Percentiles rank a stretch among this genome's conserved stretches.
Evolutionary conservation across 2,888 invertebrate species (phyloP).

Genomic region (Thymelicus sylvestris): DNA sequence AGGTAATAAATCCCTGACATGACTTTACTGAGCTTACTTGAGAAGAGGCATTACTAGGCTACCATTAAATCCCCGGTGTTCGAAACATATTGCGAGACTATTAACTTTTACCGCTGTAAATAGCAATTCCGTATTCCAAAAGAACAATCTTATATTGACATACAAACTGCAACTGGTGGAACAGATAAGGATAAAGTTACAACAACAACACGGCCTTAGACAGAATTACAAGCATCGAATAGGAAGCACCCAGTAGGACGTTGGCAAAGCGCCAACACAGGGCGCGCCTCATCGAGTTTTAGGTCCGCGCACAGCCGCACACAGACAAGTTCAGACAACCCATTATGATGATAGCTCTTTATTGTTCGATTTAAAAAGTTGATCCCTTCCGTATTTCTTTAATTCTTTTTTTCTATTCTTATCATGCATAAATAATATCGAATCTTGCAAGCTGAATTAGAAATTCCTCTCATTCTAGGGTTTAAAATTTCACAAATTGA

Average conservation of each 20-base stretch:
- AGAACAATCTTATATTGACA: conserved; percentile 14
- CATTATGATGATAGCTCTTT: not conserved
- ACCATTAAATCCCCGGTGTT: not conserved
- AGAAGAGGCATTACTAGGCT: not conserved
- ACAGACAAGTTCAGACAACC: no score
- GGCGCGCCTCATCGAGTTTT: conserved; percentile 3
- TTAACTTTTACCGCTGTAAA: conserved; percentile 11
- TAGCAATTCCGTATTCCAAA: conserved; percentile 18
- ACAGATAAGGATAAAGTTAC: conserved; percentile 34
- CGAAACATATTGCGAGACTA: not conserved
- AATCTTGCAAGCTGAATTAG: no score
- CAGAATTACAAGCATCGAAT: conserved; percentile 22
- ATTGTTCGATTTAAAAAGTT: not conserved
- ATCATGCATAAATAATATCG: no score
- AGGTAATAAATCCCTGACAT: not conserved
- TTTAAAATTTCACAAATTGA: no score
- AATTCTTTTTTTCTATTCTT: not conserved
- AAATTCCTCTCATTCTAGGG: no score
- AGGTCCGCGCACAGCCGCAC: not conserved
- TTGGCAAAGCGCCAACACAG: conserved; percentile 23
- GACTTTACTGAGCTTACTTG: not conserved
- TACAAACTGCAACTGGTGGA: conserved; percentile 29
- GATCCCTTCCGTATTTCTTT: not conserved
- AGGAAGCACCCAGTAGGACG: conserved; percentile 30
- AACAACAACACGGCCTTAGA: conserved; percentile 17